A percentile compares a stretch with the other conserved stretches of the same genome.
Evolutionary conservation across 2,113 vertebrate species (phyloP).

Genomic region (Aldabrachelys gigantea): DNA sequence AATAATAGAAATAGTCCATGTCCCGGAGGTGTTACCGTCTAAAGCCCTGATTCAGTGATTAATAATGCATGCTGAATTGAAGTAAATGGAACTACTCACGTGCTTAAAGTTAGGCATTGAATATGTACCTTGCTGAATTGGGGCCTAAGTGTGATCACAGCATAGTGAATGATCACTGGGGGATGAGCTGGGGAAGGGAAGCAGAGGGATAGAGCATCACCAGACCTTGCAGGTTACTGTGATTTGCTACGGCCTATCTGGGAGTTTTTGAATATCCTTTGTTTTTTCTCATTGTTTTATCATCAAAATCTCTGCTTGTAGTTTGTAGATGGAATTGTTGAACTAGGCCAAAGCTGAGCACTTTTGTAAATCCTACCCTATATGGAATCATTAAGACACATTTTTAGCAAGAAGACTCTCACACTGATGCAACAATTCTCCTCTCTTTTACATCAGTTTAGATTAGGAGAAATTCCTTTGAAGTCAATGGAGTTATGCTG

Average conservation of each 20-base stretch:
- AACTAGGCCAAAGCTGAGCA: not conserved
- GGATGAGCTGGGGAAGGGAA: slow-evolving; percentile 18
- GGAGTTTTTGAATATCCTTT: not conserved
- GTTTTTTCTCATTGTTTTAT: not conserved
- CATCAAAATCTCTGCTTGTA: not conserved
- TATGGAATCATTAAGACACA: not conserved
- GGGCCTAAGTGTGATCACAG: not conserved
- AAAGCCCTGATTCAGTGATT: not conserved
- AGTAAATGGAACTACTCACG: not conserved
- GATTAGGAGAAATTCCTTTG: not conserved
- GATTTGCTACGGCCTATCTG: not conserved
- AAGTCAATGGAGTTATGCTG: not conserved
- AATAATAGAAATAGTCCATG: not conserved
- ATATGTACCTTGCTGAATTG: slow-evolving; percentile 43
- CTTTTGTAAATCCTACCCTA: not conserved
- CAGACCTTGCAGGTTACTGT: not conserved
- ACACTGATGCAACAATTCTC: not conserved
- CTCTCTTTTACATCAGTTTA: not conserved
- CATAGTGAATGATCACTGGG: slow-evolving; percentile 32
- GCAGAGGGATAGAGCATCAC: slow-evolving; percentile 32
- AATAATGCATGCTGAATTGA: not conserved
- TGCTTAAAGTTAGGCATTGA: slow-evolving; percentile 21
- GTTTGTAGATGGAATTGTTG: not conserved
- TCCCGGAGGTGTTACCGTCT: not conserved
- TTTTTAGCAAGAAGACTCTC: not conserved